These are phyloP conservation scores for Drosophila anomalipes DNA, from an alignment of 2,888 invertebrate species.

Conservation along the genomic window DNA sequence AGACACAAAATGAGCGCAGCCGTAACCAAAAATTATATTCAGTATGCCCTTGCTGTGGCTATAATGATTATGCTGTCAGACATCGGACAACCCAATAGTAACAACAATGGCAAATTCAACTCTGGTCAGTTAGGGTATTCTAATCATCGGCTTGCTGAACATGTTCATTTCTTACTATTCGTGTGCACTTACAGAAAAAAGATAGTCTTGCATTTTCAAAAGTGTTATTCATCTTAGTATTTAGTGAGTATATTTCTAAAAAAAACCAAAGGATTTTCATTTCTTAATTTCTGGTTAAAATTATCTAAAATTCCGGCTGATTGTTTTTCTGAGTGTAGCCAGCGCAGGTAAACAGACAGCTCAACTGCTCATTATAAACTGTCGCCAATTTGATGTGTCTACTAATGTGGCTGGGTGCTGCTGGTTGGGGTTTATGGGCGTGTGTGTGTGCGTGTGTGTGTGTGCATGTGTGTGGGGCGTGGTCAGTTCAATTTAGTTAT, in stretches of 20 bases:
- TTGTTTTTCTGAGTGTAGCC: not conserved
- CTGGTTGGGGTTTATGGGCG: not conserved
- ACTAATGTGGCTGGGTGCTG: constrained; percentile 32
- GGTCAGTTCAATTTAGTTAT: constrained; percentile 26
- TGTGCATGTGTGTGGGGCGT: constrained; percentile 26
- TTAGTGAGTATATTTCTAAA: not conserved
- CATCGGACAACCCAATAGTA: not conserved
- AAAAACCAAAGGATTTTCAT: not conserved
- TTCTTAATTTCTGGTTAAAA: not conserved
- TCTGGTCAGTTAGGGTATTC: not conserved
- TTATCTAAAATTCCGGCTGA: accelerated
- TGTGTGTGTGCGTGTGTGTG: constrained; percentile 1
- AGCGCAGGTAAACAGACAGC: not conserved
- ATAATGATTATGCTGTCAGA: not conserved
- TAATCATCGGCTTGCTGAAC: not conserved
- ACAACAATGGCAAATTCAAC: not conserved
- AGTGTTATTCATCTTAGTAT: not conserved
- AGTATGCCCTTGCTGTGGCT: not conserved
- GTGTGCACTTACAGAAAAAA: not conserved
- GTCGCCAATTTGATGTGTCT: constrained; percentile 37
- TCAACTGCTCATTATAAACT: constrained; percentile 45
- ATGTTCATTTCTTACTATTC: not conserved
- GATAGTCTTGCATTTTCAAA: not conserved
- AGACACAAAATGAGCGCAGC: not conserved
- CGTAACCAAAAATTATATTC: constrained; percentile 15